A percentile compares a stretch with the other conserved stretches of the same genome.
Conservation (phyloP, 2,797 vertebrate genomes). For the Lagorchestes hirsutus region DNA sequence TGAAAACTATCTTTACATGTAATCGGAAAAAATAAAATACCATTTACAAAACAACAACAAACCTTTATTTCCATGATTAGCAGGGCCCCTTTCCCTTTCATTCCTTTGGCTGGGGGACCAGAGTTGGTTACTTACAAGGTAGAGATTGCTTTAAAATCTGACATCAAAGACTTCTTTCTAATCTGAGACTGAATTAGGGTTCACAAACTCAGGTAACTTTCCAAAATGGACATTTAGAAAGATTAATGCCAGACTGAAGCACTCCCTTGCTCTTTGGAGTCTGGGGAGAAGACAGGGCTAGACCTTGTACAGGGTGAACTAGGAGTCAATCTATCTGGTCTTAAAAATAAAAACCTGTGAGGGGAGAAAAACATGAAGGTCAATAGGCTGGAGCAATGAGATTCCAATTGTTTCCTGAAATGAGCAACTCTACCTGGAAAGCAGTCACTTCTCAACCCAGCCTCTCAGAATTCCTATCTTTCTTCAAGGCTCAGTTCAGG, state of each 20-base stretch:
- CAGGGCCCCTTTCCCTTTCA: not conserved
- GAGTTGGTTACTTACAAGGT: not conserved
- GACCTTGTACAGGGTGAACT: no score
- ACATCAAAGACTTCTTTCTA: not conserved
- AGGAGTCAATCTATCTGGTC: no score
- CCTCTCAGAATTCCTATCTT: not conserved
- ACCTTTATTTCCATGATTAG: not conserved
- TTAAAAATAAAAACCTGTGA: no score
- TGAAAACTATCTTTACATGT: not conserved
- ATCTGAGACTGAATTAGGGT: not conserved
- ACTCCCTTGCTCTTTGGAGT: no score
- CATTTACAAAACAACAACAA: not conserved
- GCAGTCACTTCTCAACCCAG: not conserved
- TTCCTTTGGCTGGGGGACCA: not conserved
- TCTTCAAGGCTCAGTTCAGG: not conserved
- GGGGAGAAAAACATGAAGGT: no score
- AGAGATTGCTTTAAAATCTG: not conserved
- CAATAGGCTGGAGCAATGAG: not conserved
- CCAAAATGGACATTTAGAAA: not conserved
- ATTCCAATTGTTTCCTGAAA: not conserved
- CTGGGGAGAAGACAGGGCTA: no score
- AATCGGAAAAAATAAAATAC: no score
- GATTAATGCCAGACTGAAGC: not conserved
- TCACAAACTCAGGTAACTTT: not conserved
- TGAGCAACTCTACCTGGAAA: not conserved